Base-by-base conservation (phyloP, 2,113 vertebrate species). In the Chlorodrepanis virens region DNA sequence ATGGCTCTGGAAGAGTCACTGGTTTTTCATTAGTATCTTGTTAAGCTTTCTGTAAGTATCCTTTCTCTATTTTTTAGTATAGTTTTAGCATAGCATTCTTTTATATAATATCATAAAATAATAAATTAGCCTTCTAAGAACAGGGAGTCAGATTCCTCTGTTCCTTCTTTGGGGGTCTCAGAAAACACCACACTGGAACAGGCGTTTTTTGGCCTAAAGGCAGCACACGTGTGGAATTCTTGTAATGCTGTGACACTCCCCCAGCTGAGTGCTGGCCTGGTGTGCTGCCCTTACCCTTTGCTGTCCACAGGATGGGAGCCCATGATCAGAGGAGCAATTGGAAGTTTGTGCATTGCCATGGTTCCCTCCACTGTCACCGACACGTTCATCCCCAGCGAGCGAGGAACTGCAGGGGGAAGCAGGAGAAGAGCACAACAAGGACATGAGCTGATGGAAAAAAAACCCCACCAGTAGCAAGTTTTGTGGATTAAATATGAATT, bases 251-350 rank as follows among this genome's bases (percentile, higher is more conserved):
- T 13, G 71, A 3, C 74, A 53, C 3, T 45, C 29, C 76, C 40
- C 11, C 53, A 64, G 29, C 37, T 21, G 53, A 60, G 63, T 6
- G 23, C 14, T 35, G 42, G 14, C 49, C 31, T 7, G 0, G 0
- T 2, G 16, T 2, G 33, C 84, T 61, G 85, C 56, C 60, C 98
- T 98, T 97, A 99, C 99, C 99, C 99, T 96, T 99, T 99, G 97
- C 98, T 99, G 96, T 99, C 99, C 52, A 99, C 98, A 5, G 99
- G 99, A 90, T 99, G 99, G 49, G 99, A 99, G 77, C 99, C 99
- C 90, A 99, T 99, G 94, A 99, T 99, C 77, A 99, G 98, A 0
- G 99, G 99, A 19, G 99, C 99, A 37, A 99, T 99, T 11, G 99
- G 99, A 20, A 99, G 99, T 94, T 99, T 99, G 97, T 99, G 99